Base-by-base conservation (phyloP, 2,113 vertebrate genomes). In the Poeciliopsis occidentalis region DNA sequence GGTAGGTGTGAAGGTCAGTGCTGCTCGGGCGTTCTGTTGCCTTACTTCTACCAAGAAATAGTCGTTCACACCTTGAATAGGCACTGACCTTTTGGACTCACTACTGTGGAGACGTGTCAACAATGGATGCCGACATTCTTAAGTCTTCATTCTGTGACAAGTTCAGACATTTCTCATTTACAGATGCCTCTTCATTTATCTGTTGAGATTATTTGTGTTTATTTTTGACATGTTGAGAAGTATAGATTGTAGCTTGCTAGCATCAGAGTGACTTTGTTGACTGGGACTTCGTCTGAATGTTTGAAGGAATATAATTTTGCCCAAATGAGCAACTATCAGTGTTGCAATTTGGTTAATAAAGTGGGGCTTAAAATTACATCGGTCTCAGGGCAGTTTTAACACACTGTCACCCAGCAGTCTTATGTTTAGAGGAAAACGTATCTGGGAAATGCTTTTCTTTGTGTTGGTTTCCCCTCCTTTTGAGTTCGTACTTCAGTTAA, bases 401-500 rank as follows among this genome's bases (percentile, higher is more conserved):
- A 80, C 72, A 69, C 75, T 78, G 77, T 86, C 88, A 84, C 73
- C 75, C 79, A 75, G 81, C 76, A 77, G 77, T 71, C 69, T 76
- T 75, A 73, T 84, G 75, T 85, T 79, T 67, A 80, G 81, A 86
- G 78, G 32, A 77, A 86, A 87, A 71, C 24, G 69, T 78, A 76
- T 68, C 4, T 31, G 24, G 1, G 60, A 64, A 82, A 74, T 57
- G 41, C 65, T 69, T 79, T 64, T 74, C 60, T 67, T 82, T 60
- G 74, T 70, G 78, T 81, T 68, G 75, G 79, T 85, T 83, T 69
- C 69, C 47, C 62, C 72, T 66, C 79, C 60, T 57, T 70, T 66
- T 77, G 64, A 74, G 69, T 79, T 77, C 69, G 77, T 88, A 70
- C 41, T 86, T 81, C 79, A 77, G 82, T 87, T 86, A 85, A 85